Base-by-base conservation (phyloP, 2,888 invertebrate species). In the Coenonympha glycerion region DNA sequence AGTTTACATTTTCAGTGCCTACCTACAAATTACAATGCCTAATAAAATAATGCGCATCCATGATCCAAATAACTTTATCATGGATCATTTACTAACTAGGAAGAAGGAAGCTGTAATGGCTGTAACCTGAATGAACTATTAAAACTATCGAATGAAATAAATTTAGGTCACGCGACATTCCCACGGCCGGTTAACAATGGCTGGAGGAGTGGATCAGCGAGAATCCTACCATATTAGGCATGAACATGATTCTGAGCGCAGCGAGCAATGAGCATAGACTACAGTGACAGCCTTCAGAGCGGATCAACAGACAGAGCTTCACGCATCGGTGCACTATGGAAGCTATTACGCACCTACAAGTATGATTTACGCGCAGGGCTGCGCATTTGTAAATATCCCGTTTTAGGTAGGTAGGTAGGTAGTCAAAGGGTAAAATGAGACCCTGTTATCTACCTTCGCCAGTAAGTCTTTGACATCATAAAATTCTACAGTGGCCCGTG, bases 221-320 rank as follows among this genome's bases (percentile, higher is more conserved):
- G 64, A 59, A 63, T 60, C 64, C 57, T 65, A 66, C 81, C 81
- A 79, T 83, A 83, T 82, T 83, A 67, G 84, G 84, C 52, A 49
- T 63, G 79, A 78, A 80, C 81, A 75, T n/a, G n/a, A n/a, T n/a
- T n/a, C 78, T 76, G 66, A 64, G 62, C 46, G n/a, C n/a, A n/a
- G n/a, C n/a, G n/a, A n/a, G n/a, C n/a, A n/a, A n/a, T n/a, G n/a
- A n/a, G n/a, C n/a, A n/a, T n/a, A n/a, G n/a, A n/a, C n/a, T n/a
- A n/a, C n/a, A n/a, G n/a, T n/a, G 49, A 53, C 68, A 69, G 63
- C 66, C 71, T 68, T 55, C 68, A 59, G 67, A 72, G 72, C 73
- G 73, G 68, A 68, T 72, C 75, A 76, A 66, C 55, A 59, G n/a
- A n/a, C n/a, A n/a, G n/a, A n/a, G 50, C 57, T 66, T 68, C 61